A percentile compares a stretch with the other conserved stretches of the same genome.
These are phyloP conservation scores for Diaphora mendica DNA, from an alignment of 2,888 invertebrate species.

Conservation along the genomic window DNA sequence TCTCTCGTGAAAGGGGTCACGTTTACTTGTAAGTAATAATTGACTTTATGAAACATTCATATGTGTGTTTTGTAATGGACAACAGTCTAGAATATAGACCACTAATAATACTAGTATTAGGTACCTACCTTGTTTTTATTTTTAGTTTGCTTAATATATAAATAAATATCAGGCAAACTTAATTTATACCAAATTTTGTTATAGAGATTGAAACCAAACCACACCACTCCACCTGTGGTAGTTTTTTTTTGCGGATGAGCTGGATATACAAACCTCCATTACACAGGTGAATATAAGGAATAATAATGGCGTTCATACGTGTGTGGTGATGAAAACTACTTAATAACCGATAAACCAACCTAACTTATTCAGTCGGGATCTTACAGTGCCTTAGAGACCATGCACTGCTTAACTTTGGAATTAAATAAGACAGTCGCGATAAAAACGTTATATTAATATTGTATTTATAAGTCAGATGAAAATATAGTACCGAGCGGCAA, in stretches of 20 bases:
- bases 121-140: neutral
- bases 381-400: neutral
- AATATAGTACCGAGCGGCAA: neutral
- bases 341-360: neutral
- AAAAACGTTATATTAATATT: no score
- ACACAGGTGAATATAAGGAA: no score
- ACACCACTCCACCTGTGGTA: neutral
- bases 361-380: neutral
- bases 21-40: constrained; percentile 19
- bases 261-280: neutral
- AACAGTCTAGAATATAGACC: neutral
- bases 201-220: no score
- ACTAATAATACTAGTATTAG: no score
- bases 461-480: neutral
- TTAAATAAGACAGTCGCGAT: neutral
- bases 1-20: constrained; percentile 46
- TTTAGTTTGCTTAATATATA: no score
- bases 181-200: no score
- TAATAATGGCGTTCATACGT: no score
- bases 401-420: neutral
- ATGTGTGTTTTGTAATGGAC: neutral
- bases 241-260: neutral
- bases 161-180: no score
- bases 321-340: no score
- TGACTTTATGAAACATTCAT: neutral